Evolutionary conservation across 1,140 invertebrate species (phyloP), one percentile per base, ranked within the genome.

Genomic region (Idris sp.): DNA sequence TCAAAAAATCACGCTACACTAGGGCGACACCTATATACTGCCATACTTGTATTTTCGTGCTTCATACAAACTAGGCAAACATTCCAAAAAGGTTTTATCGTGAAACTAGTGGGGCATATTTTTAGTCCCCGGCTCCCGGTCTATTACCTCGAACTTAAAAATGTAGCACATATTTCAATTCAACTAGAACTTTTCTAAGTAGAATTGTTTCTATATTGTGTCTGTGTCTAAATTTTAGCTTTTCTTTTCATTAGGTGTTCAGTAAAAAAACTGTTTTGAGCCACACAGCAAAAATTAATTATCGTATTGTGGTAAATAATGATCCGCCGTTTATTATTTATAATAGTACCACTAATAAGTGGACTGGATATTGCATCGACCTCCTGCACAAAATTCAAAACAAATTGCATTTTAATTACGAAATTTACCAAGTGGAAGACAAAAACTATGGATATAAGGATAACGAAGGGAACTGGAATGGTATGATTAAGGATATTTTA

Each of bases 361-460:
- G 92, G 82, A 91, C 91, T 76, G 97, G 97, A 6, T 99, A 98
- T 82, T 98, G 97, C 83, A 95, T 98, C 40, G 97, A 98, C 82
- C 86, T 99, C 0, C 91, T 99, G 0, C 89, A 97, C 53, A 92
- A 94, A 82, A 96, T 98, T 41, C 91, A 92, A 22, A 86, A 93
- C 40, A 92, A 93, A 15, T 89, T 97, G 0, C 91, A 93, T 49
- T 98, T 99, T 78, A 95, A 97, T 77, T 98, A 97, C 83, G 93
- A 94, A 62, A 93, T 98, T 46, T 90, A 91, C 13, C 89, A 95
- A 54, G 92, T 91, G 0, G 90, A 92, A 0, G 95, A 97, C 78
- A 91, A 91, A 0, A 90, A 92, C 44, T 97, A 94, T 79, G 97
- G 97, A 0, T 91, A 92, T 28, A 94, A 97, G 93, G 92, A 93